These are phyloP conservation scores for Ips typographus DNA, from an alignment of 1,140 invertebrate species.

Conservation along the genomic window DNA sequence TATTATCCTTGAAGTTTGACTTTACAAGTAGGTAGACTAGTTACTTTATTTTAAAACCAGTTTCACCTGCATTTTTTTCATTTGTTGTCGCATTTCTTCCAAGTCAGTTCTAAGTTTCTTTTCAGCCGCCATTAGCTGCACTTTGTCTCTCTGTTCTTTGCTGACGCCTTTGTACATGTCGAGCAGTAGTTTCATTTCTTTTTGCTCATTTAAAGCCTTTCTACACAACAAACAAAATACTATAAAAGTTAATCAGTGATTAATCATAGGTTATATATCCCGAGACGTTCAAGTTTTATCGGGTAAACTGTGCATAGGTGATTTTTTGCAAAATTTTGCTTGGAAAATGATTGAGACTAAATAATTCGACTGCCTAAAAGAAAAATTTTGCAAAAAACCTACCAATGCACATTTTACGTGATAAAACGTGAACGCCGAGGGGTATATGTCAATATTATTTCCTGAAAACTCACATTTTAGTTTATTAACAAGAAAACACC, in stretches of 20 bases:
- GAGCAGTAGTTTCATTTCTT: constrained; percentile 89
- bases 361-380: too few species aligned
- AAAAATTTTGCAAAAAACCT: too few species aligned
- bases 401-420: too few species aligned
- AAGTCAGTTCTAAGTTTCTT: constrained; percentile 86
- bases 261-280: too few species aligned
- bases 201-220: constrained; percentile 89
- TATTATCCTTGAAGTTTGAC: constrained; percentile 73
- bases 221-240: constrained; percentile 56
- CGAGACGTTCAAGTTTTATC: too few species aligned
- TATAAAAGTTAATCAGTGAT: neutral
- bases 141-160: constrained; percentile 95
- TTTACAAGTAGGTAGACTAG: neutral
- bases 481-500: too few species aligned
- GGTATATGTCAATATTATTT: too few species aligned
- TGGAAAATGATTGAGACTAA: too few species aligned
- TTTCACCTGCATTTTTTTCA: constrained; percentile 77
- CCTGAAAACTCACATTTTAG: too few species aligned
- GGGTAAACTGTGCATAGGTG: too few species aligned
- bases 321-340: too few species aligned
- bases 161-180: constrained; percentile 98
- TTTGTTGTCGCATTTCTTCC: constrained; percentile 82
- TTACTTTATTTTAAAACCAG: neutral
- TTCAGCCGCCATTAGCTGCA: constrained; percentile 93
- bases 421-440: too few species aligned